These are phyloP conservation scores for Dissostichus mawsoni DNA, from an alignment of 2,113 vertebrate species.

Conservation along the genomic window DNA sequence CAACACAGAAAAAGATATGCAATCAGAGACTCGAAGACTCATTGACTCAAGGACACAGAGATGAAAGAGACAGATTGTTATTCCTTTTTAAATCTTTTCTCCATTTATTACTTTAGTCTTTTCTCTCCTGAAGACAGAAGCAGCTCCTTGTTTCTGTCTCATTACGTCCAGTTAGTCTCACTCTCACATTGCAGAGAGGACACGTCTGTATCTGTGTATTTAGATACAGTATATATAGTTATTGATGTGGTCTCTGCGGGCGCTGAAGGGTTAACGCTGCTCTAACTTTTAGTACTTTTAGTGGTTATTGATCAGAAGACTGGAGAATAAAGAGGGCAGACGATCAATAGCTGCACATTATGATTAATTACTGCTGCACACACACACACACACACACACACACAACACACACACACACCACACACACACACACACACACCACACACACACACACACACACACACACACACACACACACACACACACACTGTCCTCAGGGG, in stretches of 20 bases:
- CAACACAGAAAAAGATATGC: too few species aligned
- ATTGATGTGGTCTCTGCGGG: neutral
- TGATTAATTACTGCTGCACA: slow-evolving; percentile 71
- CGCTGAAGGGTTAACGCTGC: neutral
- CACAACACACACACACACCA: too few species aligned
- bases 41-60: neutral
- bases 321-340: slow-evolving; percentile 27
- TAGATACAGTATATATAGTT: neutral
- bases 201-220: too few species aligned
- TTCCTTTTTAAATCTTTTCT: too few species aligned
- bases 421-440: too few species aligned
- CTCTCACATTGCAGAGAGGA: too few species aligned
- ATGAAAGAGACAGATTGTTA: too few species aligned
- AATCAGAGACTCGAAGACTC: neutral
- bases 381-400: slow-evolving; percentile 28
- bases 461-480: slow-evolving; percentile 32
- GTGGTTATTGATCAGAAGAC: slow-evolving; percentile 60
- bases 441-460: too few species aligned
- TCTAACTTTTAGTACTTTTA: slow-evolving; percentile 26
- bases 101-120: too few species aligned
- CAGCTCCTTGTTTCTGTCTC: too few species aligned
- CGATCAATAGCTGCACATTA: slow-evolving; percentile 69
- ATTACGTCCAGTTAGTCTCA: too few species aligned
- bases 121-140: too few species aligned
- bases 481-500: slow-evolving; percentile 40